Evolutionary conservation across 2,113 vertebrate genomes (phyloP).

Genomic region (Lophochroa leadbeateri): DNA sequence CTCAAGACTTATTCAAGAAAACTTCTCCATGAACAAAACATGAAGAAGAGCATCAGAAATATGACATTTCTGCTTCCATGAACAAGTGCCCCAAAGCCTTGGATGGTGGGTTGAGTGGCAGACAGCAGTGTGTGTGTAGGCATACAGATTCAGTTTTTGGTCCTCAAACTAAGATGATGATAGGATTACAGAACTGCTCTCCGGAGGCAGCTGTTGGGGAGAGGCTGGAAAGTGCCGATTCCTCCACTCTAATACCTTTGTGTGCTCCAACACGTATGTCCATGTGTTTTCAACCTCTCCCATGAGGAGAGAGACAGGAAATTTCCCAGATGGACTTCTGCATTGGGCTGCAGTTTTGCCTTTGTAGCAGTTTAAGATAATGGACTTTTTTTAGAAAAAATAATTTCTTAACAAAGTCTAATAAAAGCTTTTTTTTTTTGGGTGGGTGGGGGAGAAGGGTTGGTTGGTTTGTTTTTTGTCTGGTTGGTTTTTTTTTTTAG

Average conservation of each 20-base stretch:
- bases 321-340: background rate
- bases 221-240: background rate
- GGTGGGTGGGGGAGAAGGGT: no score
- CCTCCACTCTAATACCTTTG: background rate
- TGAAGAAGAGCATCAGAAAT: background rate
- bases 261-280: background rate
- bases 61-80: background rate
- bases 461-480: background rate
- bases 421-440: background rate
- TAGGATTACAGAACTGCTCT: background rate
- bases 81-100: background rate
- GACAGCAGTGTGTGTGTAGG: background rate
- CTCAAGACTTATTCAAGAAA: background rate
- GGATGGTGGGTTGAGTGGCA: no score
- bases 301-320: background rate
- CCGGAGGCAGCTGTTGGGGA: background rate
- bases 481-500: background rate
- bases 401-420: background rate
- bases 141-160: background rate
- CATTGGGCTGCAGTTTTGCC: background rate
- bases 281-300: background rate
- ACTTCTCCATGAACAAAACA: background rate
- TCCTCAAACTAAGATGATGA: fast-evolving
- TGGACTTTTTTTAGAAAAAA: background rate
- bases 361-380: background rate